These are phyloP conservation scores for Drosophila melanocephala DNA, from an alignment of 2,888 invertebrate genomes.

Conservation along the genomic window DNA sequence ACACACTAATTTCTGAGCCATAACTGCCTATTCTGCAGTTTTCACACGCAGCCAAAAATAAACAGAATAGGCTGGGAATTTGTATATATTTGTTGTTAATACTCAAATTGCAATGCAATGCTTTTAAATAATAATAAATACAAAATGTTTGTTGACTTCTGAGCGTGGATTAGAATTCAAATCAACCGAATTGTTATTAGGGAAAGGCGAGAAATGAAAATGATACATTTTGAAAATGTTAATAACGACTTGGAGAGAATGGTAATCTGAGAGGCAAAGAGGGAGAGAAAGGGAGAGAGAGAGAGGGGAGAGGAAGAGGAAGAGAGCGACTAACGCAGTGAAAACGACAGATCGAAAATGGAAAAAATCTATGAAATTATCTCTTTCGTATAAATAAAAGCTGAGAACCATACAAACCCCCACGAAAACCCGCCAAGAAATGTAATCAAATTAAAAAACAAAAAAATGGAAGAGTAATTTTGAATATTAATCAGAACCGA, in stretches of 20 bases:
- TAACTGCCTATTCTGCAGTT: not conserved
- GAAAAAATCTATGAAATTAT: not conserved
- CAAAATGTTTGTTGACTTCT: not conserved
- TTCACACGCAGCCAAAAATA: not conserved
- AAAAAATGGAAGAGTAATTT: not conserved
- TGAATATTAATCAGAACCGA: not conserved
- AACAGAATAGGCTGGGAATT: not conserved
- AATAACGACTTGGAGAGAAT: not conserved
- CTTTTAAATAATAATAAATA: not conserved
- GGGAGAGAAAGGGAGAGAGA: not conserved
- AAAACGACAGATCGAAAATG: no score
- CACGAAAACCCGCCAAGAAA: not conserved
- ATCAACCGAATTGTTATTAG: not conserved
- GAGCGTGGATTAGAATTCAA: not conserved
- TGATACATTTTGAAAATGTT: not conserved
- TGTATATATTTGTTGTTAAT: not conserved
- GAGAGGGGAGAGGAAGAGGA: no score
- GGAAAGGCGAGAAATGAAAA: not conserved
- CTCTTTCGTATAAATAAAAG: not conserved
- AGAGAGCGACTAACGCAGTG: no score
- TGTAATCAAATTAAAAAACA: not conserved
- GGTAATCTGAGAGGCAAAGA: not conserved
- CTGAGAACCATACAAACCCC: no score
- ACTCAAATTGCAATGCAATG: not conserved
- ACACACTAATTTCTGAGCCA: not conserved